Evolutionary conservation across 2,797 vertebrate genomes (phyloP), one percentile per base, ranked within the genome.

Genomic region (Sandelia bainsii): DNA sequence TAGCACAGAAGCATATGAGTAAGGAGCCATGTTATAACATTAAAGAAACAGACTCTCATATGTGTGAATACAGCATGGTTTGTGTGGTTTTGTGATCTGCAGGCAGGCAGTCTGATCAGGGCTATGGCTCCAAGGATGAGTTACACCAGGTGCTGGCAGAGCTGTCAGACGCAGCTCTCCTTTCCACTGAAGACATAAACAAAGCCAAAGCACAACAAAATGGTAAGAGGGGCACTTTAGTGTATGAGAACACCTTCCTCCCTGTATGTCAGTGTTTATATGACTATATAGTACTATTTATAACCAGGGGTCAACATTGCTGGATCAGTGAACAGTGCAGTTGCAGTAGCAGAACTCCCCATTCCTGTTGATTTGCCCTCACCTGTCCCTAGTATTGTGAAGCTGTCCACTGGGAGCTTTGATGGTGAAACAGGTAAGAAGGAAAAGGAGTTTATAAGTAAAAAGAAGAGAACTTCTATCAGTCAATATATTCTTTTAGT

Each of bases 41-140:
- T 34, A 34, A 9, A 17, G 9, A 44, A 34, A 3, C 0, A n/a
- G 25, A 25, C 25, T 34, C n/a, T n/a, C 11, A 37, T 37, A 12
- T 54, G 20, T 45, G 4, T 39, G 14, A 69, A 6, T 34, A 22
- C 8, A 67, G 1, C 32, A 7, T 0, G 10, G 17, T 53, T 39
- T 67, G 8, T 80, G 2, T 66, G 10, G 48, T 19, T 62, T 16
- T 66, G 17, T 57, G 27, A 10, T 62, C 14, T 46, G 29, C 90
- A 98, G 97, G 95, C 6, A 92, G 90, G 70, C 97, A 96, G 84
- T 97, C 95, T 53, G 96, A 97, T 89, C 96, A 97, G 80, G 95
- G 96, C 80, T 98, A 96, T 2, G 96, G 95, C 63, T 97, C 96
- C 8, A 99, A 98, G 85, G 96, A 98, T 80, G 97, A 97, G 83